Evolutionary conservation across 2,113 vertebrate species (phyloP).

Genomic region (Sebastes schlegelii): DNA sequence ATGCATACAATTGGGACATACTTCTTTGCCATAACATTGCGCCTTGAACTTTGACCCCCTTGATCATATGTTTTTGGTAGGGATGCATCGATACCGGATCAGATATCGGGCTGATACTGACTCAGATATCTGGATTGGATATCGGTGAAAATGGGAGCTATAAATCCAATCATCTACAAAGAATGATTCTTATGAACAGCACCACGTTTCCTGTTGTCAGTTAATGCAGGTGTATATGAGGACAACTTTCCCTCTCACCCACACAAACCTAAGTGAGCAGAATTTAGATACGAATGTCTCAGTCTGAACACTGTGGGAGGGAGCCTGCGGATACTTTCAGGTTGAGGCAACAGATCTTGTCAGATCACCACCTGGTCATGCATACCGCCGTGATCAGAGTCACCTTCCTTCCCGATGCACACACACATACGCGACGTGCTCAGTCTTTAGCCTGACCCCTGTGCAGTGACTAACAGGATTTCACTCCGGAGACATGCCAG

Average conservation of each 20-base stretch:
- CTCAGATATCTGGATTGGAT: too few relatives aligned
- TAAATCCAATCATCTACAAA: neutral
- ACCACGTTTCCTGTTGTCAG: neutral
- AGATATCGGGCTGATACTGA: too few relatives aligned
- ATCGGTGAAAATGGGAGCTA: neutral
- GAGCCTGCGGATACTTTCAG: constrained; percentile 22
- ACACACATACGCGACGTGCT: constrained; percentile 16
- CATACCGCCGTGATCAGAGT: constrained; percentile 51
- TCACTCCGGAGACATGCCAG: constrained; percentile 73
- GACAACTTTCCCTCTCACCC: constrained; percentile 26
- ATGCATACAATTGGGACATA: too few relatives aligned
- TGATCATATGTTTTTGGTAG: too few relatives aligned
- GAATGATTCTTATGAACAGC: neutral
- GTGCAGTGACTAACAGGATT: constrained; percentile 81
- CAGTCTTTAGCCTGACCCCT: constrained; percentile 57
- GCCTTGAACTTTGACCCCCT: too few relatives aligned
- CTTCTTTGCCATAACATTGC: too few relatives aligned
- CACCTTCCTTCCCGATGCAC: constrained; percentile 59
- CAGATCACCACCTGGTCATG: constrained; percentile 66
- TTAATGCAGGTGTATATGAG: constrained; percentile 21
- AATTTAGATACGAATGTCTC: constrained; percentile 34
- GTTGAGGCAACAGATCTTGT: constrained; percentile 53
- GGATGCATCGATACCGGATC: too few relatives aligned
- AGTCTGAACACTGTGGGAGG: constrained; percentile 45
- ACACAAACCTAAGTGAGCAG: constrained; percentile 7